A percentile compares a stretch with the other conserved stretches of the same genome.
phyloP scores from a whole-genome alignment of 1,140 invertebrate genomes.

The Archegozetes longisetosus region DNA sequence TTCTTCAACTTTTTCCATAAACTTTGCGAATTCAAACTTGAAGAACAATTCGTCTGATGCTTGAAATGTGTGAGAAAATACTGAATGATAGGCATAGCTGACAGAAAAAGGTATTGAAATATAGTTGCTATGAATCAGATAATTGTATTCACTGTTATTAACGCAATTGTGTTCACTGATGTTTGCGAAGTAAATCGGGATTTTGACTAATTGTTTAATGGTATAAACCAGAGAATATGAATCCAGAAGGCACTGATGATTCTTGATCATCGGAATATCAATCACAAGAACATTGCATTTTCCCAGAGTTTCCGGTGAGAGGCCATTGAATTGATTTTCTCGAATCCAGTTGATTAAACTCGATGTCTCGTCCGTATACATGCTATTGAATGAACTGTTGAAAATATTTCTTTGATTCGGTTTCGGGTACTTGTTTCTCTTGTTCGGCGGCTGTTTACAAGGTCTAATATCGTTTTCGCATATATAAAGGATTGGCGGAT shows the following conservation, averaged over 20 bases:
- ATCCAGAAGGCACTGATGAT: neutral
- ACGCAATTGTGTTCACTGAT: neutral
- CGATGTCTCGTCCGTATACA: neutral
- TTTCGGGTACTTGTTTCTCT: neutral
- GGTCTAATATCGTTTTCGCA: neutral
- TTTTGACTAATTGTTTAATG: neutral
- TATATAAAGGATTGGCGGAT: neutral
- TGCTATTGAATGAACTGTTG: neutral
- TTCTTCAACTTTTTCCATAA: neutral
- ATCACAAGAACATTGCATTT: neutral
- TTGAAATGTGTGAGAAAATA: neutral
- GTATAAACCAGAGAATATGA: neutral
- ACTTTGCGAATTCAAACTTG: neutral
- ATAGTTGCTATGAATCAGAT: neutral
- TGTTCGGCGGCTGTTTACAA: neutral
- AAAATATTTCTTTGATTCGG: neutral
- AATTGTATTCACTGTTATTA: neutral
- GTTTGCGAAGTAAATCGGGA: neutral
- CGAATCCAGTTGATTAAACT: neutral
- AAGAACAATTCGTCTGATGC: neutral
- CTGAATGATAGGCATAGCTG: neutral
- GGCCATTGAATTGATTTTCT: neutral
- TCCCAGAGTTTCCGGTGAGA: neutral
- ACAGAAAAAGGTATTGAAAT: neutral
- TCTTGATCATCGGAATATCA: neutral